Percentiles rank a stretch among this genome's conserved stretches.
Conservation (phyloP, 2,888 invertebrate species). For the Eristalis arbustorum region DNA sequence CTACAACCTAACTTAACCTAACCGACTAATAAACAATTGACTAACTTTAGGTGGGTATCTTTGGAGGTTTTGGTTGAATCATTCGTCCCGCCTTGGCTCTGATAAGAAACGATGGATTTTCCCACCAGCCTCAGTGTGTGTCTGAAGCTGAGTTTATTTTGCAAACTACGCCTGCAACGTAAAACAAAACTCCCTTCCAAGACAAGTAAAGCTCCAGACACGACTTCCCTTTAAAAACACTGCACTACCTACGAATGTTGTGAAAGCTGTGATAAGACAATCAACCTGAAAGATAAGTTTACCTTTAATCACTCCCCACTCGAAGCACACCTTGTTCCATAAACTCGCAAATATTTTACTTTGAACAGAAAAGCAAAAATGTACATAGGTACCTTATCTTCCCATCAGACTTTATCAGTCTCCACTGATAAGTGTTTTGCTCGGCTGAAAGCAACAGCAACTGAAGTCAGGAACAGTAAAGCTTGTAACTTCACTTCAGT, state of each 20-base stretch:
- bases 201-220: background rate
- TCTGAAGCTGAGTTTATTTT: no score
- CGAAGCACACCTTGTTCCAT: background rate
- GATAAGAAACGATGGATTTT: no score
- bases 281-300: background rate
- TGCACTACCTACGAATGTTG: background rate
- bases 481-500: slow-evolving; percentile 24
- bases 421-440: slow-evolving; percentile 20
- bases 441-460: background rate
- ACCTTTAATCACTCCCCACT: no score
- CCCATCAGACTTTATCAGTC: slow-evolving; percentile 35
- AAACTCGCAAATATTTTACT: background rate
- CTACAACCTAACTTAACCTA: no score
- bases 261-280: background rate
- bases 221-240: background rate
- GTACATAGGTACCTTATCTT: background rate
- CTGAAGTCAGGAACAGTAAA: background rate
- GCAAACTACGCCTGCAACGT: no score
- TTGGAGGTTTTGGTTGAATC: no score
- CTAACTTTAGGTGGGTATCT: no score
- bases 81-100: no score
- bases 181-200: no score
- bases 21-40: no score
- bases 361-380: background rate
- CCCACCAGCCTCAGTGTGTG: no score